phyloP scores from a whole-genome alignment of 2,797 vertebrate species.

The Macrochelys suwanniensis region DNA sequence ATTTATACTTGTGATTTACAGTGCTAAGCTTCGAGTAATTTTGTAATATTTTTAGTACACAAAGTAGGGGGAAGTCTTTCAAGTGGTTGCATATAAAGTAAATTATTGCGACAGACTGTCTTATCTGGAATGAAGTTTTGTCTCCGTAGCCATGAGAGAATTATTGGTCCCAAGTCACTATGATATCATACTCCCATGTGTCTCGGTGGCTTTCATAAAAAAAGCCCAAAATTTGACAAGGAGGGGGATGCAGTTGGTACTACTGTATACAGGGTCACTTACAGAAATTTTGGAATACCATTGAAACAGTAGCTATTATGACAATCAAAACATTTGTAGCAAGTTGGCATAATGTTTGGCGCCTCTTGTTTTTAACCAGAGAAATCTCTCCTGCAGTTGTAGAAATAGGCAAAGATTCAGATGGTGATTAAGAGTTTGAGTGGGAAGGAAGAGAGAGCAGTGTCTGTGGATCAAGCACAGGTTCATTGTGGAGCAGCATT shows the following conservation, averaged over 20 bases:
- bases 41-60: background rate
- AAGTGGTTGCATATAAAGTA: background rate
- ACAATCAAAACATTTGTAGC: background rate
- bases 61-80: background rate
- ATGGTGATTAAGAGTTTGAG: background rate
- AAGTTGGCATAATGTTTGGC: background rate
- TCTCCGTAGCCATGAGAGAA: background rate
- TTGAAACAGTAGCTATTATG: background rate
- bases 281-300: background rate
- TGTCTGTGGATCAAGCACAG: background rate
- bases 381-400: background rate
- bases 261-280: background rate
- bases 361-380: background rate
- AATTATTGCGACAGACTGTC: background rate
- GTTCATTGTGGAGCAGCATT: fast-evolving
- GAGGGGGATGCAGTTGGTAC: background rate
- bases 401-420: slow-evolving; percentile 13
- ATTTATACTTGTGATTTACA: background rate
- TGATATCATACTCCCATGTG: background rate
- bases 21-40: background rate
- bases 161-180: background rate
- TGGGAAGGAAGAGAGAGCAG: background rate
- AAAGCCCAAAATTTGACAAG: background rate
- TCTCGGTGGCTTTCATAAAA: background rate
- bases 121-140: background rate